Evolutionary conservation across 1,140 invertebrate genomes (phyloP).

Genomic region (Trachymyrmex cornetzi): DNA sequence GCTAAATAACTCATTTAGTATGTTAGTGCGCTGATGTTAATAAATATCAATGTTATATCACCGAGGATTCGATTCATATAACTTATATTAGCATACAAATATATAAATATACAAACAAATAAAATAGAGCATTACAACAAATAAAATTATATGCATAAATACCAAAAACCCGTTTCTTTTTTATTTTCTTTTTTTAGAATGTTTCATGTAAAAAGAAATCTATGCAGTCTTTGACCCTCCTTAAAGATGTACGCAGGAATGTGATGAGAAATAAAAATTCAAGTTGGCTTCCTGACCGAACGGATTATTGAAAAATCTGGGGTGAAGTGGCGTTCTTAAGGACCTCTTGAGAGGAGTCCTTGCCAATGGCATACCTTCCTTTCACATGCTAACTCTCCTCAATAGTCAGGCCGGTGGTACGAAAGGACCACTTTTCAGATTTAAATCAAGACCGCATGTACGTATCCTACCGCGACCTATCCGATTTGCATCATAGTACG

Average conservation of each 20-base stretch:
- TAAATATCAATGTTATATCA: neutral
- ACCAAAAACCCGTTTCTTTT: neutral
- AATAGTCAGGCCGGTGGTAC: slow-evolving; percentile 35
- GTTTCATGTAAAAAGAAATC: neutral
- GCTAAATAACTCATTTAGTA: neutral
- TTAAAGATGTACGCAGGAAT: slow-evolving; percentile 24
- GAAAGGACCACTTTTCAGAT: slow-evolving; percentile 73
- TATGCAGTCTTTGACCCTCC: neutral
- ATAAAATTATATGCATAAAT: neutral
- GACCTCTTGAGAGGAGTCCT: slow-evolving; percentile 46
- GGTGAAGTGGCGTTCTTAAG: slow-evolving; percentile 55
- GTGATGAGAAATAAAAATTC: slow-evolving; percentile 47
- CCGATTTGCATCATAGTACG: slow-evolving; percentile 70
- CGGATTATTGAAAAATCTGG: slow-evolving; percentile 58
- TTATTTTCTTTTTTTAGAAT: neutral
- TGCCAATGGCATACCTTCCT: slow-evolving; percentile 44
- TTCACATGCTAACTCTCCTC: slow-evolving; percentile 71
- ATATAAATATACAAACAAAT: neutral
- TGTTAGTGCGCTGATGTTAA: neutral
- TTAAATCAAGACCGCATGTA: slow-evolving; percentile 70
- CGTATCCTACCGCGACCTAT: slow-evolving; percentile 55
- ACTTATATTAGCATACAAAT: neutral
- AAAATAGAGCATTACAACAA: neutral
- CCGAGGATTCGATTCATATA: neutral
- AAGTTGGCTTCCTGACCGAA: slow-evolving; percentile 47